Evolutionary conservation across 2,888 invertebrate species (phyloP).

Genomic region (Apamea crenata): DNA sequence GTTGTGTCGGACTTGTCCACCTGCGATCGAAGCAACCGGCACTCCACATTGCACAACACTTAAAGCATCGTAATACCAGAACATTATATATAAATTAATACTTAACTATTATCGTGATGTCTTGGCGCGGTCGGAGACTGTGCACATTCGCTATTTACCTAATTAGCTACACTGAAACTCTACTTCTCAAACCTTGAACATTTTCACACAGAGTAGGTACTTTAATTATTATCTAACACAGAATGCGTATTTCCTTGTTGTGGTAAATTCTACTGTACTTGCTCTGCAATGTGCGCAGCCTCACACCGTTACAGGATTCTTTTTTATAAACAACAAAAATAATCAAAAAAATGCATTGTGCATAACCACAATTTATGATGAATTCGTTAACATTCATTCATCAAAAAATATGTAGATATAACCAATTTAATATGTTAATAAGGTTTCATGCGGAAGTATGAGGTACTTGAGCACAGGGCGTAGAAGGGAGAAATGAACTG

Average conservation of each 20-base stretch:
- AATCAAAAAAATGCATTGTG: slow-evolving; percentile 52
- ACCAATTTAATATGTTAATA: slow-evolving; percentile 45
- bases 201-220: slow-evolving; percentile 36
- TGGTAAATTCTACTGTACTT: slow-evolving; percentile 14
- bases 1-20: slow-evolving; percentile 64
- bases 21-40: slow-evolving; percentile 74
- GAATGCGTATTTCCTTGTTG: slow-evolving; percentile 38
- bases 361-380: slow-evolving; percentile 39
- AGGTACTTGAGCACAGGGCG: slow-evolving; percentile 64
- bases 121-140: slow-evolving; percentile 64
- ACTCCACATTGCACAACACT: slow-evolving; percentile 78
- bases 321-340: slow-evolving; percentile 37
- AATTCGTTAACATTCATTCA: slow-evolving; percentile 48
- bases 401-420: slow-evolving; percentile 29
- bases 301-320: slow-evolving; percentile 39
- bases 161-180: slow-evolving; percentile 35
- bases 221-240: slow-evolving; percentile 24
- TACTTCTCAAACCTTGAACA: slow-evolving; percentile 45
- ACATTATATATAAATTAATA: slow-evolving; percentile 77
- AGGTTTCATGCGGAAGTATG: slow-evolving; percentile 49
- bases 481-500: slow-evolving; percentile 58
- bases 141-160: slow-evolving; percentile 61
- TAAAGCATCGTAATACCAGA: slow-evolving; percentile 80
- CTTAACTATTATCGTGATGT: slow-evolving; percentile 64
- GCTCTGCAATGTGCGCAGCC: slow-evolving; percentile 48